These are phyloP conservation scores for Harpalus rufipes DNA, from an alignment of 2,888 invertebrate species.

Conservation along the genomic window DNA sequence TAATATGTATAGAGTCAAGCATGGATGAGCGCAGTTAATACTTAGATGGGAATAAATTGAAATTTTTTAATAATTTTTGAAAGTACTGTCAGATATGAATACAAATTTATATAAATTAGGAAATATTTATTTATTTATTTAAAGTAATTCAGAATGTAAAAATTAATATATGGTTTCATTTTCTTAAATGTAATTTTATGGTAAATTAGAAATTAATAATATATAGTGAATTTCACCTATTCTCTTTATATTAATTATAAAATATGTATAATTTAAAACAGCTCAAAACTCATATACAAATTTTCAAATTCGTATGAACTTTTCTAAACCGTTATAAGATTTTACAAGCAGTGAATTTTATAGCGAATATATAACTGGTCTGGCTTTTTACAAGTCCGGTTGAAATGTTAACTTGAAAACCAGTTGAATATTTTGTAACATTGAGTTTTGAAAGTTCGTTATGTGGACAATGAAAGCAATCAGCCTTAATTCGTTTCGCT, in stretches of 20 bases:
- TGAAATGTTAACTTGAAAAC: slow-evolving; percentile 2
- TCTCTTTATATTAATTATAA: background rate
- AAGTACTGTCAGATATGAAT: too few relatives aligned
- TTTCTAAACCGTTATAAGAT: slow-evolving; percentile 7
- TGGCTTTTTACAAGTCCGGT: slow-evolving; percentile 9
- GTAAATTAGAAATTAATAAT: background rate
- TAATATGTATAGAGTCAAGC: too few relatives aligned
- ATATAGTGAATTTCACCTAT: background rate
- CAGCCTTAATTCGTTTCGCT: background rate
- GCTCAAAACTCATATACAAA: background rate
- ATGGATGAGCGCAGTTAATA: too few relatives aligned
- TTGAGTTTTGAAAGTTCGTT: slow-evolving; percentile 25
- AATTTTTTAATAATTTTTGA: too few relatives aligned
- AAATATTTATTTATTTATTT: background rate
- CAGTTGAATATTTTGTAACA: slow-evolving; percentile 18
- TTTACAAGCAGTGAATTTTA: slow-evolving; percentile 11
- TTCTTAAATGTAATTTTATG: background rate
- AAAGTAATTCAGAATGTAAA: background rate
- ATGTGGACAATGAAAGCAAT: slow-evolving; percentile 14
- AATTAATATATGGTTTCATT: background rate
- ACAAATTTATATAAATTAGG: too few relatives aligned
- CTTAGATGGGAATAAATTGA: too few relatives aligned
- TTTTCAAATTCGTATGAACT: background rate
- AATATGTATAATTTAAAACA: background rate
- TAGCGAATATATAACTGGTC: slow-evolving; percentile 6